A percentile compares a stretch with the other conserved stretches of the same genome.
phyloP scores from a whole-genome alignment of 2,888 invertebrate genomes.

The Rotaria magnacalcarata region DNA sequence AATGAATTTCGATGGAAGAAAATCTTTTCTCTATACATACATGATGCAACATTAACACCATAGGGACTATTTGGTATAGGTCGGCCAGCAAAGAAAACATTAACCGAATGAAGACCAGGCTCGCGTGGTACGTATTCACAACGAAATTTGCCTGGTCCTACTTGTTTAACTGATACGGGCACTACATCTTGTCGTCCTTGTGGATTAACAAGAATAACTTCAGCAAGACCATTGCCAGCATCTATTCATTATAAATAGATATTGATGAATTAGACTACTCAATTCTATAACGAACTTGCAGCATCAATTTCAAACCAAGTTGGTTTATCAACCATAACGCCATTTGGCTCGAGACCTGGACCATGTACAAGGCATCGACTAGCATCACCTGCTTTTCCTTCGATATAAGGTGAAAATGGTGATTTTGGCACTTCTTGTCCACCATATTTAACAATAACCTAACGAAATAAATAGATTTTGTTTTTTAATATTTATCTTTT shows the following conservation, averaged over 20 bases:
- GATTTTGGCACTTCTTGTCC: slow-evolving; percentile 76
- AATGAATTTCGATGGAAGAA: too few relatives aligned
- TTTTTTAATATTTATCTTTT: background rate
- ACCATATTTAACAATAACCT: slow-evolving; percentile 70
- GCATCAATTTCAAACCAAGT: slow-evolving; percentile 78
- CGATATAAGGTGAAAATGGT: slow-evolving; percentile 72
- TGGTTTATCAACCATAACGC: slow-evolving; percentile 69
- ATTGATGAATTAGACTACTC: too few relatives aligned
- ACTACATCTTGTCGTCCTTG: slow-evolving; percentile 72
- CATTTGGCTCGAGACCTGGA: slow-evolving; percentile 73
- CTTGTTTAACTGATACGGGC: slow-evolving; percentile 58
- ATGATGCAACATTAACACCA: slow-evolving; percentile 71
- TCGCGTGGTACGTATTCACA: slow-evolving; percentile 74
- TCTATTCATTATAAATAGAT: slow-evolving; percentile 58
- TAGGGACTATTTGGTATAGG: slow-evolving; percentile 77
- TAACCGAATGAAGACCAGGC: slow-evolving; percentile 75
- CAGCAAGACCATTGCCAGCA: slow-evolving; percentile 75
- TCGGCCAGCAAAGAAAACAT: slow-evolving; percentile 69
- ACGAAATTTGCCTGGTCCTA: slow-evolving; percentile 67
- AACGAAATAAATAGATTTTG: background rate
- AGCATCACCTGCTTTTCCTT: slow-evolving; percentile 75
- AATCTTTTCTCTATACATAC: slow-evolving; percentile 49
- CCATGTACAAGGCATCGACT: slow-evolving; percentile 64
- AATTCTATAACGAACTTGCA: slow-evolving; percentile 64
- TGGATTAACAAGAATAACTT: slow-evolving; percentile 76